Base-by-base conservation (phyloP, 2,888 invertebrate species). In the Dyspetes luteomarginatus region DNA sequence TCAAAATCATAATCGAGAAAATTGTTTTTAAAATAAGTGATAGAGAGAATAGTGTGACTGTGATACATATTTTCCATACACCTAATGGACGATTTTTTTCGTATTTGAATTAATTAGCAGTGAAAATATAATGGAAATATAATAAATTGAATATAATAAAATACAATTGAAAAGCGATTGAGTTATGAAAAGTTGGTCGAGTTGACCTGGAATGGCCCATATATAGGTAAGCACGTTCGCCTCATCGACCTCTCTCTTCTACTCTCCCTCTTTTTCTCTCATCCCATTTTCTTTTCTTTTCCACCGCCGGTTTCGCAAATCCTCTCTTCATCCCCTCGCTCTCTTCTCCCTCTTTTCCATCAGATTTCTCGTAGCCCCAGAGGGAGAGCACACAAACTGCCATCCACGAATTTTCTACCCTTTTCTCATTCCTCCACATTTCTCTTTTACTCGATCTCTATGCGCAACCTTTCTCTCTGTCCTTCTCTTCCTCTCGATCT, bases 371-470 rank as follows among this genome's bases (percentile, higher is more conserved):
- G 28, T 64, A 36, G 55, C 15, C 17, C 50, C 30, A 15, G 36
- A 69, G 30, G 56, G 45, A 69, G 45, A 69, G 68, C 52, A 55
- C 67, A 56, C 64, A 69, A 74, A 64, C 69, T 64, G 74, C 50
- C 58, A 75, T 74, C 48, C 78, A 65, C 43, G 74, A 55, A 58
- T 76, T 80, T 81, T 72, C 72, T 41, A 65, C 45, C 67, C 48
- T 73, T 45, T 58, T 58, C 68, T 50, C 52, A 43, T 22, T 55
- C 50, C 52, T 64, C 43, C 62, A 55, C 72, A 64, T 62, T 73
- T 73, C 75, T 60, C 75, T 60, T 75, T 60, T 43, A 41, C 19
- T 22, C 72, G 62, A 55, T 77, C 77, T 68, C 58, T 43, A 36
- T 36, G 12, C 9, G 4, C 12, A 36, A 41, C 62, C 12, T 24